phyloP scores from a whole-genome alignment of 2,888 invertebrate species.

The Orthonychiurus folsomi region DNA sequence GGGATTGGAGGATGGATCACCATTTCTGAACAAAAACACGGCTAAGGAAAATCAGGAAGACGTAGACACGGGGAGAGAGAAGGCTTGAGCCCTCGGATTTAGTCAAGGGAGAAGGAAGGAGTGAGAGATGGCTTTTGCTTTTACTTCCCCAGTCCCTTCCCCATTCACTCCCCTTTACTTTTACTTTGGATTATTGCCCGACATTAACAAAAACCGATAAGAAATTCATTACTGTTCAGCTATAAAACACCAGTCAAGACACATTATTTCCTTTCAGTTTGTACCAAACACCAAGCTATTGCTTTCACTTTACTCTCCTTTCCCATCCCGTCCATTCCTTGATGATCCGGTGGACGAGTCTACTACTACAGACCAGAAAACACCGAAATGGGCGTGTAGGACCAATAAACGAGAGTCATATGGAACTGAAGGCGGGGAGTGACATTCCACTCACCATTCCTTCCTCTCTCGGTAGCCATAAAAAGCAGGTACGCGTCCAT shows the following conservation, averaged over 20 bases:
- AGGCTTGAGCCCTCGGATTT: background rate
- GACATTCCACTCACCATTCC: background rate
- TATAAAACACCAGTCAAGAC: constrained; percentile 13
- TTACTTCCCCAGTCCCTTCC: background rate
- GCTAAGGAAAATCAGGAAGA: background rate
- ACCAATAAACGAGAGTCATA: no score
- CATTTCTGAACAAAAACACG: background rate
- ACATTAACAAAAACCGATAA: constrained; percentile 26
- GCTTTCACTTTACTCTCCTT: background rate
- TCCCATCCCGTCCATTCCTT: background rate
- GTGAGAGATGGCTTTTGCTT: constrained; percentile 14
- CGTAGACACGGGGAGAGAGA: constrained; percentile 13
- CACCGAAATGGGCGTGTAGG: background rate
- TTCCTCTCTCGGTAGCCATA: background rate
- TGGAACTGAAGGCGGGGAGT: background rate
- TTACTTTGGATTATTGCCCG: constrained; percentile 10
- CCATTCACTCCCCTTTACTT: background rate
- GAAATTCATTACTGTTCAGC: constrained; percentile 24
- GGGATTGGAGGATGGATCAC: background rate
- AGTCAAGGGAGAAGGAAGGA: background rate
- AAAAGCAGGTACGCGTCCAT: background rate
- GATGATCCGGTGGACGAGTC: background rate
- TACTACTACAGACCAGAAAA: background rate
- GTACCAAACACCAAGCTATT: background rate
- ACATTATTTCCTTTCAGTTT: constrained; percentile 18